These are phyloP conservation scores for Ditylenchus dipsaci DNA, from an alignment of 1,140 invertebrate species.

Conservation along the genomic window DNA sequence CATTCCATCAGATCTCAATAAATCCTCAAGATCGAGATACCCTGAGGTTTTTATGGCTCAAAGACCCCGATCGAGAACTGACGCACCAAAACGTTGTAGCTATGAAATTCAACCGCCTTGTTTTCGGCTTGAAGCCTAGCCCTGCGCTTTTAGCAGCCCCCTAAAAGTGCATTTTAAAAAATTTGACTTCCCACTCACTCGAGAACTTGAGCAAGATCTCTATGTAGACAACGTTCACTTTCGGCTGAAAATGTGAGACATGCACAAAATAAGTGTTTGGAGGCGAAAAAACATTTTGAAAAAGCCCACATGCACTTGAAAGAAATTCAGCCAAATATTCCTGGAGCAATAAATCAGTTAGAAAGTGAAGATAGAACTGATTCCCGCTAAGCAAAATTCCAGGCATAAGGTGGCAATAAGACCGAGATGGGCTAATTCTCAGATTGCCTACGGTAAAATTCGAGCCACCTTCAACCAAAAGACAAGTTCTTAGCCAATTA, in stretches of 20 bases:
- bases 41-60: slow-evolving; percentile 11
- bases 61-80: not conserved
- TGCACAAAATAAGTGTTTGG: not conserved
- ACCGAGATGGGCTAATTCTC: too few species aligned
- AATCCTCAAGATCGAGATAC: not conserved
- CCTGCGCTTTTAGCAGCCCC: slow-evolving; percentile 7
- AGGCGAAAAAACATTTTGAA: not conserved
- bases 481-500: too few species aligned
- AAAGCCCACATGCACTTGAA: not conserved
- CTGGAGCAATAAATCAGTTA: not conserved
- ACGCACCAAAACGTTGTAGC: not conserved
- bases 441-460: too few species aligned
- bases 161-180: not conserved
- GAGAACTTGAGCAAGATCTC: not conserved
- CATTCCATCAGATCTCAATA: slow-evolving; percentile 8
- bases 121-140: slow-evolving; percentile 16
- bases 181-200: not conserved
- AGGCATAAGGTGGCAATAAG: too few species aligned
- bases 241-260: not conserved
- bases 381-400: too few species aligned
- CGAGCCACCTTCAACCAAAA: too few species aligned
- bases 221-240: not conserved
- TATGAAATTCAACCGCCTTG: slow-evolving; percentile 5
- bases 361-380: not conserved
- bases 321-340: not conserved